phyloP scores from a whole-genome alignment of 2,797 vertebrate genomes.

The Pseudomugil tenellus region DNA sequence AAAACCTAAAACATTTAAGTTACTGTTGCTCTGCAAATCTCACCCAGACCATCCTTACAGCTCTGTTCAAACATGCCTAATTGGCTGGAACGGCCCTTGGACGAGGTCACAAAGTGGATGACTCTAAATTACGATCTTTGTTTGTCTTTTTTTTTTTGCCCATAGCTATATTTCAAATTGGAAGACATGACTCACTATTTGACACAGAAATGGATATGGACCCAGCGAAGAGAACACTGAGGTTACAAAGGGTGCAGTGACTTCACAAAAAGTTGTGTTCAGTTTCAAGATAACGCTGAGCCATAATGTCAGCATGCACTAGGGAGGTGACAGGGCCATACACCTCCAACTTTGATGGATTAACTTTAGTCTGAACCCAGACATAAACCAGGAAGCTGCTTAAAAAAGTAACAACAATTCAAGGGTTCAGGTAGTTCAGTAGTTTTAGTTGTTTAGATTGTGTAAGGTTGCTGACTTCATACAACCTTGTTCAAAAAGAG shows the following conservation, averaged over 20 bases:
- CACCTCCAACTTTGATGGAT: not conserved
- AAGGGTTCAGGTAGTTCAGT: too few species aligned
- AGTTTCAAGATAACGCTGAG: too few species aligned
- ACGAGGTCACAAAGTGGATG: conserved; percentile 36
- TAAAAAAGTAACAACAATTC: not conserved
- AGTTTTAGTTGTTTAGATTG: too few species aligned
- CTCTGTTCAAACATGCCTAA: conserved; percentile 31
- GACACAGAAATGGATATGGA: not conserved
- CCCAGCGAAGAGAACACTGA: not conserved
- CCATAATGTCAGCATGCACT: not conserved
- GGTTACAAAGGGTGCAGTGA: not conserved
- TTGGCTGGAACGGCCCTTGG: conserved; percentile 42
- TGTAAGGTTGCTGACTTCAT: too few species aligned
- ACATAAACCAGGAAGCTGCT: not conserved
- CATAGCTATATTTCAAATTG: not conserved
- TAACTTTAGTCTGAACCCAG: not conserved
- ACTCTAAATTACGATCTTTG: conserved; percentile 31
- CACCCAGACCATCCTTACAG: conserved; percentile 3
- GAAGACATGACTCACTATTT: not conserved
- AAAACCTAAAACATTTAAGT: conserved; percentile 42
- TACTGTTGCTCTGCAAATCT: conserved; percentile 45
- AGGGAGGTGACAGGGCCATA: not conserved
- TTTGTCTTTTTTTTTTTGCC: not conserved
- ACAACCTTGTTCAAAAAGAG: too few species aligned
- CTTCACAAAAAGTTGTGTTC: not conserved